These are phyloP conservation scores for Garrulus glandarius DNA, from an alignment of 2,797 vertebrate genomes.

Conservation along the genomic window DNA sequence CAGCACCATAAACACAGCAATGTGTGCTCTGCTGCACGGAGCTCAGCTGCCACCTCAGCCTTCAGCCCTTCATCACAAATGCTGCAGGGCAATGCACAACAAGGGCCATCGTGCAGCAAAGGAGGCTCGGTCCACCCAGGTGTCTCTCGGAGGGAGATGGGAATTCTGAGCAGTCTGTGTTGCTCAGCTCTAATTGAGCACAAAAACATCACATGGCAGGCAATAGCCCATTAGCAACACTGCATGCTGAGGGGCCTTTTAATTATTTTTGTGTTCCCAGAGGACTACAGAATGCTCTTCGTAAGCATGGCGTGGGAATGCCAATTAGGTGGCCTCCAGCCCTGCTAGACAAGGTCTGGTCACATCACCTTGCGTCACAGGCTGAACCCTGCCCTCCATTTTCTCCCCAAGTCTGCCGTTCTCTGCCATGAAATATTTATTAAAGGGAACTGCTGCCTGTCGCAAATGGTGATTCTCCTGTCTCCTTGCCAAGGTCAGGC, in stretches of 20 bases:
- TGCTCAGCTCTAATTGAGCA: conserved; percentile 39
- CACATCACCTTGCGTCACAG: conserved; percentile 65
- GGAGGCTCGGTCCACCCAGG: not conserved
- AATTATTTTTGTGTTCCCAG: conserved; percentile 60
- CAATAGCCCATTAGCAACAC: conserved; percentile 49
- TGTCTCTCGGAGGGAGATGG: not conserved
- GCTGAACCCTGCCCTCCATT: conserved; percentile 63
- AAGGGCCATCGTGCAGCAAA: not conserved
- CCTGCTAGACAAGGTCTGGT: conserved; percentile 55
- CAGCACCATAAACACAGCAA: not conserved
- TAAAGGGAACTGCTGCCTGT: conserved; percentile 28
- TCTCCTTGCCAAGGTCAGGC: conserved; percentile 59
- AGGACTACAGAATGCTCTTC: conserved; percentile 44
- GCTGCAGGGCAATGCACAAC: not conserved
- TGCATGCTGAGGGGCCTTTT: conserved; percentile 53
- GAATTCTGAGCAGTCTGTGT: conserved; percentile 29
- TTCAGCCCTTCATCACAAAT: not conserved
- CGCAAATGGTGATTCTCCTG: not conserved
- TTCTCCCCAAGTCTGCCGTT: conserved; percentile 37
- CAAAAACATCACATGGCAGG: conserved; percentile 41
- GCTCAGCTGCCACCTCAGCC: not conserved
- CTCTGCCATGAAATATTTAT: conserved; percentile 61
- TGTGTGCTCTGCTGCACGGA: not conserved
- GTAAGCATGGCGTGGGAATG: conserved; percentile 16
- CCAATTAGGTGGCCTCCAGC: conserved; percentile 66